Conservation (phyloP, 2,797 vertebrate species). For the Mus spretus region DNA sequence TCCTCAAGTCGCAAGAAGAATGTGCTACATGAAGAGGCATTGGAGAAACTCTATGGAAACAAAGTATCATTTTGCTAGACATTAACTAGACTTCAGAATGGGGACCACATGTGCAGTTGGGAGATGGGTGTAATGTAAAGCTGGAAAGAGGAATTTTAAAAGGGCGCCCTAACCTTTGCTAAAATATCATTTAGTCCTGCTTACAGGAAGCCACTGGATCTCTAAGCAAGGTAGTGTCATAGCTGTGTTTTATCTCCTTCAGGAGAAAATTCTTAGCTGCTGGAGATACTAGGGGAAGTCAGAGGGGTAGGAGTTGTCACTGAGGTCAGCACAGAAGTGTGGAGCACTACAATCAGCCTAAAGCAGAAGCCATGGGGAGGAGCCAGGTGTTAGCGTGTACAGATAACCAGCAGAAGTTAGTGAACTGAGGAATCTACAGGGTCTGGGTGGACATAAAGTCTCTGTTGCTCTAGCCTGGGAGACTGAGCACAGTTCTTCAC, state of each 20-base stretch:
- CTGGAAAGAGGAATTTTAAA: conserved; percentile 7
- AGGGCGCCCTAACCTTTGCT: not conserved
- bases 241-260: not conserved
- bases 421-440: not conserved
- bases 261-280: not conserved
- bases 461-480: not conserved
- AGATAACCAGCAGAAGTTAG: not conserved
- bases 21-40: not conserved
- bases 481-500: not conserved
- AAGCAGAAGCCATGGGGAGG: not conserved
- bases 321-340: not conserved
- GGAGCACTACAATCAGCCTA: fast-evolving
- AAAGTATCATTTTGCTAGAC: not conserved
- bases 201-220: not conserved
- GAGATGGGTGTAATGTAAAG: not conserved
- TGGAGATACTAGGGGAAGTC: not conserved
- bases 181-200: not conserved
- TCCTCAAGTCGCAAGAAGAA: not conserved
- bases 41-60: not conserved
- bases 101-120: too few species aligned
- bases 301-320: not conserved
- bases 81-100: not conserved
- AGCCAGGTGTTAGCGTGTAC: not conserved
- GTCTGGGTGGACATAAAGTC: not conserved
- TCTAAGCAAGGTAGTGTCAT: not conserved